Conservation (phyloP, 2,113 vertebrate species). For the Ginglymostoma cirratum region DNA sequence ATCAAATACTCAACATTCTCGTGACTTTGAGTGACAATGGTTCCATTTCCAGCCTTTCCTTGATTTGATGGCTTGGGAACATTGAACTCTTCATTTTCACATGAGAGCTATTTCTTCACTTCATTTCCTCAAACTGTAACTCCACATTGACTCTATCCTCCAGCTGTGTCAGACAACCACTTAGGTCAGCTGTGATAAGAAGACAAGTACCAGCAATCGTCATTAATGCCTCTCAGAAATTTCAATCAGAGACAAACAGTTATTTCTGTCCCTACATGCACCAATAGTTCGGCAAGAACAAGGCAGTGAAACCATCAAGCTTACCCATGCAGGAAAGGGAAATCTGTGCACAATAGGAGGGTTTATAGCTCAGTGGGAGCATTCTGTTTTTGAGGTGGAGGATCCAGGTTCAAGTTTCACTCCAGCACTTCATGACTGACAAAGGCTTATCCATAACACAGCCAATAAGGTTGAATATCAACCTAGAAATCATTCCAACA, state of each 20-base stretch:
- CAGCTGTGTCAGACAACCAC: background rate
- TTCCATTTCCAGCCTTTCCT: background rate
- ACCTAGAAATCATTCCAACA: no score
- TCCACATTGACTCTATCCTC: background rate
- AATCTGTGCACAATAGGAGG: no score
- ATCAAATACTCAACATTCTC: background rate
- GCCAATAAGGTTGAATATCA: no score
- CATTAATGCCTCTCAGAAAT: background rate
- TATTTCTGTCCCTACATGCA: background rate
- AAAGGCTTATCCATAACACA: no score
- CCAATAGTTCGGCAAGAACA: background rate
- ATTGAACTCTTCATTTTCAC: background rate
- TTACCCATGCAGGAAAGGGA: background rate
- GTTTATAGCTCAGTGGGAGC: no score
- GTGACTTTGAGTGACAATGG: background rate
- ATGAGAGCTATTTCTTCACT: background rate
- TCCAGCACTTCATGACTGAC: no score
- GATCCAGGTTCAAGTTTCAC: no score
- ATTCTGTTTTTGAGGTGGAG: no score
- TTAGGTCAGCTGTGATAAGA: background rate
- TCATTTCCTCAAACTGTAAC: background rate
- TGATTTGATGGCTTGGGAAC: background rate
- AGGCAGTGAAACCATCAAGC: background rate
- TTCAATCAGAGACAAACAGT: background rate
- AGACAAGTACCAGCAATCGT: background rate